A percentile compares a stretch with the other conserved stretches of the same genome.
Conservation (phyloP, 2,797 vertebrate genomes). For the Octomys mimax region DNA sequence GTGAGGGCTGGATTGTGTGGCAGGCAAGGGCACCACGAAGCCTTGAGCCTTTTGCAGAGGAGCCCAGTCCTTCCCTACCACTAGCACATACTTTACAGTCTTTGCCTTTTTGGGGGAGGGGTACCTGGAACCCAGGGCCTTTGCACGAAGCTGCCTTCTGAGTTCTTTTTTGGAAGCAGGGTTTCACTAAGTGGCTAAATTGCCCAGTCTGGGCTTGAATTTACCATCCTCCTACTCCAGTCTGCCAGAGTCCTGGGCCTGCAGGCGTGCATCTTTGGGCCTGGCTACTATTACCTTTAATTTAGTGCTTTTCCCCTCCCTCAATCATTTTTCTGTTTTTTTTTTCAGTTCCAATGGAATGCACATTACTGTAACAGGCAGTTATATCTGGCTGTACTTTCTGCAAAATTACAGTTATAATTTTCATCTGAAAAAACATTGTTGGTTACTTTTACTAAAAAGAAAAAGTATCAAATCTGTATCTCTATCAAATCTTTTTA, state of each 20-base stretch:
- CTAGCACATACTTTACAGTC: neutral
- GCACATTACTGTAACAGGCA: constrained; percentile 30
- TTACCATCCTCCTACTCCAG: neutral
- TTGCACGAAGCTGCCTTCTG: neutral
- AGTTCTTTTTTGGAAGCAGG: neutral
- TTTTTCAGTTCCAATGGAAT: neutral
- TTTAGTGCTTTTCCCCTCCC: neutral
- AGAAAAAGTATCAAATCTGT: neutral
- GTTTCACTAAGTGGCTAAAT: neutral
- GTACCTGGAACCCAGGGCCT: neutral
- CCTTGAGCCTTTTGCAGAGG: neutral
- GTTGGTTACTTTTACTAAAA: constrained; percentile 60
- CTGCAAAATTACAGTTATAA: constrained; percentile 27
- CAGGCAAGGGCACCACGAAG: neutral
- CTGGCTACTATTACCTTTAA: neutral
- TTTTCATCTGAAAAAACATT: constrained; percentile 59
- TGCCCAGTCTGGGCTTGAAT: neutral
- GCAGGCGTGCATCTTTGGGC: too few relatives aligned
- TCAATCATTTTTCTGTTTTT: neutral
- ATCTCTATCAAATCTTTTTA: constrained; percentile 24
- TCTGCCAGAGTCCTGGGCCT: neutral
- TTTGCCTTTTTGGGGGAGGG: neutral
- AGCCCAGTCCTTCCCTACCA: neutral
- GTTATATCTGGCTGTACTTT: neutral
- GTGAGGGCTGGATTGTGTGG: neutral